phyloP scores from a whole-genome alignment of 2,113 vertebrate genomes.

The Psettodes erumei region DNA sequence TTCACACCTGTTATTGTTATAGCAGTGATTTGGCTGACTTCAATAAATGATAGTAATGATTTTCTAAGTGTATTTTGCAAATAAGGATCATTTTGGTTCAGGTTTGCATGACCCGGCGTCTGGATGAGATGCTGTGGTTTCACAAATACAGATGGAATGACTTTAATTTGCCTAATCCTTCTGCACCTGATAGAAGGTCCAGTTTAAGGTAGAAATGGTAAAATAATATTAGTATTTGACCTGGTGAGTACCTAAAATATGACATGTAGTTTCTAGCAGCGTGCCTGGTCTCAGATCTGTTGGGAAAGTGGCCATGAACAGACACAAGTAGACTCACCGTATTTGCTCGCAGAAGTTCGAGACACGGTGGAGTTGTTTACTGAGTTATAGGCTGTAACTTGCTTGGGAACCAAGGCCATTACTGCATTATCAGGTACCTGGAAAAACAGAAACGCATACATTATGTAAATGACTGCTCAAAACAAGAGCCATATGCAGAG shows the following conservation, averaged over 20 bases:
- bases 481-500: not conserved
- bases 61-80: not conserved
- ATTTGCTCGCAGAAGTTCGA: constrained; percentile 97
- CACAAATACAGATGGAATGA: not conserved
- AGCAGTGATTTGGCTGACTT: not conserved
- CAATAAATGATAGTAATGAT: not conserved
- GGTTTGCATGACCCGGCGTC: not conserved
- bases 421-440: constrained; percentile 95
- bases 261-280: not conserved
- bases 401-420: constrained; percentile 96
- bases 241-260: not conserved
- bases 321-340: constrained; percentile 81
- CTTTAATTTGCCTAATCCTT: no score
- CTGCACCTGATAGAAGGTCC: no score
- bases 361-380: constrained; percentile 98
- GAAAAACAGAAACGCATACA: constrained; percentile 1
- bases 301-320: no score
- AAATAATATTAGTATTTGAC: not conserved
- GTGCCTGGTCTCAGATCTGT: not conserved
- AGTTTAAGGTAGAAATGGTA: not conserved
- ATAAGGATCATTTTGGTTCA: not conserved
- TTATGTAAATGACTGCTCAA: constrained; percentile 22
- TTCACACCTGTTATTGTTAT: not conserved
- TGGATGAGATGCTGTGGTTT: no score
- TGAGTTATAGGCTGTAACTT: constrained; percentile 96